Percentiles rank a stretch among this genome's conserved stretches.
Conservation (phyloP, 2,113 vertebrate species). For the Phalacrocorax carbo region DNA sequence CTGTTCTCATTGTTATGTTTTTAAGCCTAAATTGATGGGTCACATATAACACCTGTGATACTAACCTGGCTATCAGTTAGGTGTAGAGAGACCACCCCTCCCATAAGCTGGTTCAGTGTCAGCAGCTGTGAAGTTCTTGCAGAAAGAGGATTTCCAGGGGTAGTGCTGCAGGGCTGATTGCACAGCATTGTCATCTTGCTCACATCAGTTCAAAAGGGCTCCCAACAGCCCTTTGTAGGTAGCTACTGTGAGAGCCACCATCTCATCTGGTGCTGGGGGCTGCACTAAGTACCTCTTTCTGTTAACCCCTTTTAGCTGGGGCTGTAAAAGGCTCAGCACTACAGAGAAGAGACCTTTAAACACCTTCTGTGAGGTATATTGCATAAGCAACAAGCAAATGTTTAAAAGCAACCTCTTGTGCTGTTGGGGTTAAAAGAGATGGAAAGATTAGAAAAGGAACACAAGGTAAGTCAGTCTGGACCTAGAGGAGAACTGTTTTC, state of each 20-base stretch:
- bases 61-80: neutral
- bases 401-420: neutral
- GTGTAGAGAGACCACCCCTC: fast-evolving
- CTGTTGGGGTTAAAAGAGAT: neutral
- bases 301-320: neutral
- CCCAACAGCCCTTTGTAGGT: neutral
- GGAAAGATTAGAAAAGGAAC: neutral
- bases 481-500: neutral
- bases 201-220: neutral
- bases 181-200: neutral
- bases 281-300: neutral
- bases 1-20: neutral
- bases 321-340: neutral
- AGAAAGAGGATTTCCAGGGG: neutral
- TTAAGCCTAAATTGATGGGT: neutral
- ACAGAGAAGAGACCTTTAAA: neutral
- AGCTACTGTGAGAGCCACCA: neutral
- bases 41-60: neutral
- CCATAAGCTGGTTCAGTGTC: neutral
- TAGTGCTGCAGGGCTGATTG: neutral
- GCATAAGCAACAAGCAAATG: neutral
- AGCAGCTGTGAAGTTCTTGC: neutral
- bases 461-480: neutral
- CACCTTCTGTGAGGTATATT: neutral
- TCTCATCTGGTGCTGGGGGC: neutral